Percentiles rank a stretch among this genome's conserved stretches.
These are phyloP conservation scores for Scaptomyza reducta DNA, from an alignment of 2,888 invertebrate genomes.

Conservation along the genomic window DNA sequence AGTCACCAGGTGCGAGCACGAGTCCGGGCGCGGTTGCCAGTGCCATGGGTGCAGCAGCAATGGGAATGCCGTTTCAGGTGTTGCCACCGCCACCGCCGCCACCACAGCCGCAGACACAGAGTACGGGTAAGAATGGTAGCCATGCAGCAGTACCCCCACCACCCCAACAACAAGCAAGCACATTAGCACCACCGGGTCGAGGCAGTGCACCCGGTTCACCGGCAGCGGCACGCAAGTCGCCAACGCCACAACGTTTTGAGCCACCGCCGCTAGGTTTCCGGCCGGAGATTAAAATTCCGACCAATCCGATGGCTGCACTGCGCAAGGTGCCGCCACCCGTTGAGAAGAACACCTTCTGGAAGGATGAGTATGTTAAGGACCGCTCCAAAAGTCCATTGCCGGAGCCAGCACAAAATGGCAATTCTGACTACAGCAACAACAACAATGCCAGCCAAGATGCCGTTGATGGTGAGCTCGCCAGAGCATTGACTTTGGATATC, in stretches of 20 bases:
- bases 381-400: slow-evolving; percentile 84
- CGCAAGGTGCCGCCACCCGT: slow-evolving; percentile 89
- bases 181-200: slow-evolving; percentile 84
- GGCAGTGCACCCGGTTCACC: slow-evolving; percentile 84
- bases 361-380: slow-evolving; percentile 86
- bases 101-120: slow-evolving; percentile 56
- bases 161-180: slow-evolving; percentile 77
- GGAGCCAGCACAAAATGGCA: slow-evolving; percentile 42
- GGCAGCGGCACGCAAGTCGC: slow-evolving; percentile 83
- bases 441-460: slow-evolving; percentile 41
- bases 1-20: slow-evolving; percentile 71
- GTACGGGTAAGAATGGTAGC: slow-evolving; percentile 81
- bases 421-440: slow-evolving; percentile 37
- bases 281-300: slow-evolving; percentile 90
- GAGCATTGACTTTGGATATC: slow-evolving; percentile 46
- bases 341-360: slow-evolving; percentile 87
- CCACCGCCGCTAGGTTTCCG: slow-evolving; percentile 86
- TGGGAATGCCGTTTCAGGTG: slow-evolving; percentile 77
- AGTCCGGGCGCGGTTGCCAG: slow-evolving; percentile 82
- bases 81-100: slow-evolving; percentile 85
- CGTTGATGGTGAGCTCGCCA: slow-evolving; percentile 69
- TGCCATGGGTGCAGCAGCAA: slow-evolving; percentile 77
- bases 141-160: slow-evolving; percentile 84
- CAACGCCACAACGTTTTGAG: slow-evolving; percentile 85
- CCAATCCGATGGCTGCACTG: slow-evolving; percentile 89